These are phyloP conservation scores for Rosalia funebris DNA, from an alignment of 2,888 invertebrate genomes.

Conservation along the genomic window DNA sequence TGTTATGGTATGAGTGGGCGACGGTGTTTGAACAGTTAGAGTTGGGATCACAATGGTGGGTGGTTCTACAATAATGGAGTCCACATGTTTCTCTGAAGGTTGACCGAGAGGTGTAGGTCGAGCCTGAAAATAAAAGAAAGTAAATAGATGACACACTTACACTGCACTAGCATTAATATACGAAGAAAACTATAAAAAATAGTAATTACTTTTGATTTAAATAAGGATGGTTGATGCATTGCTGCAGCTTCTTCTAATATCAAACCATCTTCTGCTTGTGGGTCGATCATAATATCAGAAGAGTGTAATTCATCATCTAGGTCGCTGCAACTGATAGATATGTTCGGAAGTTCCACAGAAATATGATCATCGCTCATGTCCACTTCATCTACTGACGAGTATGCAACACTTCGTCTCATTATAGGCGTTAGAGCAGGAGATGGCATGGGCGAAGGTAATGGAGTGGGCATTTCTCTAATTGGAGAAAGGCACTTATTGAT, in stretches of 20 bases:
- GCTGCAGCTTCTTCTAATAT: constrained; percentile 62
- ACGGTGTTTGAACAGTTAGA: constrained; percentile 74
- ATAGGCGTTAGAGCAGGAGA: constrained; percentile 77
- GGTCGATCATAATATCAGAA: constrained; percentile 62
- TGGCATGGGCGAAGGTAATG: constrained; percentile 78
- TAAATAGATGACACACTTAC: too few relatives aligned
- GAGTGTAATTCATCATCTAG: constrained; percentile 59
- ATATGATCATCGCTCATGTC: constrained; percentile 66
- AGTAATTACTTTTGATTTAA: constrained; percentile 46
- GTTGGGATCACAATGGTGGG: constrained; percentile 73
- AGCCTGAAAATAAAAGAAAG: constrained; percentile 64
- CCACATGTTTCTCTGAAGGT: constrained; percentile 50
- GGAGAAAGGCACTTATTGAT: constrained; percentile 83
- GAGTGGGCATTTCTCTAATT: constrained; percentile 81
- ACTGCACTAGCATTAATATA: too few relatives aligned
- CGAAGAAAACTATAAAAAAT: not conserved
- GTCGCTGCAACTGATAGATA: constrained; percentile 59
- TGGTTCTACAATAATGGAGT: constrained; percentile 41
- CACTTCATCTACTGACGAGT: constrained; percentile 66
- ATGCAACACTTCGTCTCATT: constrained; percentile 63
- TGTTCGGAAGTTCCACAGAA: constrained; percentile 63
- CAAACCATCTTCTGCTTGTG: constrained; percentile 62
- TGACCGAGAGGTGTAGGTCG: constrained; percentile 66
- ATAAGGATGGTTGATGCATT: constrained; percentile 55
- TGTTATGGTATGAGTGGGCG: constrained; percentile 71